Evolutionary conservation across 2,113 vertebrate species (phyloP), one percentile per base, ranked within the genome.

Genomic region (Corythornis cristatus): DNA sequence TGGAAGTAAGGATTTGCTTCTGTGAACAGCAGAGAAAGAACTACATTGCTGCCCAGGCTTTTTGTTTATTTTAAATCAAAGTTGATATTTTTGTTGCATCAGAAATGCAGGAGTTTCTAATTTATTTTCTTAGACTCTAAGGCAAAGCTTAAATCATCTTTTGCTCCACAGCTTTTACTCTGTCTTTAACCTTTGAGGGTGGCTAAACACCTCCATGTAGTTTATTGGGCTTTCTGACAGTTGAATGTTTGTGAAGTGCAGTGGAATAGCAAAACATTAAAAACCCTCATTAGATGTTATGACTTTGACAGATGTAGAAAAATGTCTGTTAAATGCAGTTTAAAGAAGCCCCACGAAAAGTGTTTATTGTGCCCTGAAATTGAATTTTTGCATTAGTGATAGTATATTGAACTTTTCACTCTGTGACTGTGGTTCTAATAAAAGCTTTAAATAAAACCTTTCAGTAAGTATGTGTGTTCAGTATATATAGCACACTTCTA

Each of bases 381-480:
- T 33, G 74, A 70, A 46, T 87, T 93, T 95, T 93, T 81, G 37
- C 17, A 17, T 73, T 92, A 72, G 62, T 58, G 58, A 40, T 83
- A 56, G 33, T 16, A 37, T 56, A 62, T 37, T 87, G 78, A 87
- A 72, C 26, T 93, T 89, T 68, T 58, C 62, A 48, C 5, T 5
- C 73, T 87, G 64, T 43, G 71, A 58, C 73, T 89, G 51, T 33
- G 31, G 54, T 56, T 92, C 78, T 28, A 87, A 93, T 84, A 65
- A 74, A 94, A 75, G 20, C 64, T 94, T 76, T 87, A 96, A 93
- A 86, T 94, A 61, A 78, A 75, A 58, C 57, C 42, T 93, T 95
- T 89, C 81, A 73, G n/a, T 93, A 76, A 84, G 50, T 45, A 23
- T 81, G 13, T 80, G 45, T 17, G 40, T 94, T 86, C 53, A 11